These are phyloP conservation scores for Empidonax traillii DNA, from an alignment of 2,113 vertebrate species.

Conservation along the genomic window DNA sequence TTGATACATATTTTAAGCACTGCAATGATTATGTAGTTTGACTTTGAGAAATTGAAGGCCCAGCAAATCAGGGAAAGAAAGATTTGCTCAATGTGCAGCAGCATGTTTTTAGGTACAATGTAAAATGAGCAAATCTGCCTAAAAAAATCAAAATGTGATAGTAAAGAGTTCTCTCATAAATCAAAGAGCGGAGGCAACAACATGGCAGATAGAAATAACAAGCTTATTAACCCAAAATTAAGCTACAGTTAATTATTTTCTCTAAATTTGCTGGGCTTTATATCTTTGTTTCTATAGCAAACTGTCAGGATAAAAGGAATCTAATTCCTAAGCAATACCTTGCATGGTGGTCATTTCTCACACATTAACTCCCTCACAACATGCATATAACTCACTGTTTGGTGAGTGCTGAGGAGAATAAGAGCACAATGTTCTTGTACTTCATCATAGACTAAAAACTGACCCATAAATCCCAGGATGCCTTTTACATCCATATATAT, in stretches of 20 bases:
- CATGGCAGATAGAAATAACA: neutral
- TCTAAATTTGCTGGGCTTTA: constrained; percentile 7
- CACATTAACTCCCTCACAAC: neutral
- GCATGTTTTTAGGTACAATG: neutral
- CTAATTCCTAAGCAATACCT: constrained; percentile 5
- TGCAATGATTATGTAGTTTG: neutral
- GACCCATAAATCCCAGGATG: neutral
- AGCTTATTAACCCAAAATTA: constrained; percentile 18
- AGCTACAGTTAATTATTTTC: neutral
- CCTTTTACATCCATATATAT: neutral
- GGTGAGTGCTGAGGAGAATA: neutral
- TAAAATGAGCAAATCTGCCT: neutral
- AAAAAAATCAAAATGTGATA: neutral
- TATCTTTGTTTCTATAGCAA: constrained; percentile 29
- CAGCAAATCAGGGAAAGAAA: neutral
- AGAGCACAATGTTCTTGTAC: neutral
- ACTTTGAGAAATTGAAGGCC: neutral
- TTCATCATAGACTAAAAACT: neutral
- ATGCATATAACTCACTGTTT: neutral
- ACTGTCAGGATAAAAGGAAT: constrained; percentile 1
- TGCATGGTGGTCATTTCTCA: neutral
- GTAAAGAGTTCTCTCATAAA: neutral
- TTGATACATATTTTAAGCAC: neutral
- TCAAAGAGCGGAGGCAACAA: neutral
- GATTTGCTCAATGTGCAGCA: neutral